Conservation (phyloP, 2,888 invertebrate species). For the Drosophila villosipedis region DNA sequence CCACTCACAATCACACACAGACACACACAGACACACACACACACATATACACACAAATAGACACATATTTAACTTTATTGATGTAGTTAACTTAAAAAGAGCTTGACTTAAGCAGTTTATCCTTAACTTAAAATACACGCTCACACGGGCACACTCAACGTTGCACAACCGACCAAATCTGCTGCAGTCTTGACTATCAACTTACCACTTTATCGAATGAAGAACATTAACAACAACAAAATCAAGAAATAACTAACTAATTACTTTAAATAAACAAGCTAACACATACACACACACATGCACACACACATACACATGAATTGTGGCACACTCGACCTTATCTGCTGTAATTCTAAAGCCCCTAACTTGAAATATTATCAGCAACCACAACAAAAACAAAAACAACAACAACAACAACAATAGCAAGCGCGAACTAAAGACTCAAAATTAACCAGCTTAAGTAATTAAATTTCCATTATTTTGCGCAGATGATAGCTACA, state of each 20-base stretch:
- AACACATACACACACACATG: neutral
- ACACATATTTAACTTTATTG: conserved; percentile 8
- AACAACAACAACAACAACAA: neutral
- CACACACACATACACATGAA: neutral
- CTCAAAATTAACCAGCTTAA: conserved; percentile 33
- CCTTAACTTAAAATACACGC: neutral
- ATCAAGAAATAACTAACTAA: neutral
- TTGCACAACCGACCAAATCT: neutral
- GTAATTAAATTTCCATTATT: conserved; percentile 31
- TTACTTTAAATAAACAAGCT: neutral
- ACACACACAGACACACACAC: conserved; percentile 16
- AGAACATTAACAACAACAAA: neutral
- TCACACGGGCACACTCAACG: conserved; percentile 4
- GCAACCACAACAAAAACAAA: neutral
- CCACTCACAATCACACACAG: conserved; percentile 4
- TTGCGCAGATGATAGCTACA: conserved; percentile 41
- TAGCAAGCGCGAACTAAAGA: neutral
- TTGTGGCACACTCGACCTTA: neutral
- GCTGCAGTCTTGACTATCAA: neutral
- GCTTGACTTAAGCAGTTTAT: conserved; percentile 1
- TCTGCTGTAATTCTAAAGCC: neutral
- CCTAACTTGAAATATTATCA: neutral
- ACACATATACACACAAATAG: conserved; percentile 3
- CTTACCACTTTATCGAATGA: neutral
- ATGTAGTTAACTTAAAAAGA: conserved; percentile 1